Evolutionary conservation across 2,113 vertebrate genomes (phyloP).

Genomic region (Pyrgilauda ruficollis): DNA sequence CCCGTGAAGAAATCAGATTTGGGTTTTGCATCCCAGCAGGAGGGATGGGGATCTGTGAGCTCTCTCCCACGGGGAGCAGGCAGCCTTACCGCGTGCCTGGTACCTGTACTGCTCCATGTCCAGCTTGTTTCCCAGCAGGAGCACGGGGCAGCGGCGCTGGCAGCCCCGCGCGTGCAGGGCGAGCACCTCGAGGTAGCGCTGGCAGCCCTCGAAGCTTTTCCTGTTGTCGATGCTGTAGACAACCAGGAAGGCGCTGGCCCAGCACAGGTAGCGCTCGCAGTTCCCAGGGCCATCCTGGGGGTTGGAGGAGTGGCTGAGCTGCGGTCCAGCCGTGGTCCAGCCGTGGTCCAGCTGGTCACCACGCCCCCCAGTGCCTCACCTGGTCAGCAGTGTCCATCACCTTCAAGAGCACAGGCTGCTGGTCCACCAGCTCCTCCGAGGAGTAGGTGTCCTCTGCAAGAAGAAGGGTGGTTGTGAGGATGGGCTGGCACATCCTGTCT

Average conservation of each 20-base stretch:
- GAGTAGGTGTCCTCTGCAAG: slow-evolving; percentile 88
- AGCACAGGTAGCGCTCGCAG: slow-evolving; percentile 85
- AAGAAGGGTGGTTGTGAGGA: background rate
- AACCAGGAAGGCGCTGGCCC: slow-evolving; percentile 86
- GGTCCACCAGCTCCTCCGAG: slow-evolving; percentile 87
- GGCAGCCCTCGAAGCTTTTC: slow-evolving; percentile 81
- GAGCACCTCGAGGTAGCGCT: slow-evolving; percentile 80
- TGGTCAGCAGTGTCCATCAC: slow-evolving; percentile 92
- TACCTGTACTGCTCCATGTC: slow-evolving; percentile 93
- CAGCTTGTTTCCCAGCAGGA: slow-evolving; percentile 91
- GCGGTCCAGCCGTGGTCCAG: background rate
- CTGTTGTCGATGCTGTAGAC: slow-evolving; percentile 86
- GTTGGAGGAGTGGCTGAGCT: background rate
- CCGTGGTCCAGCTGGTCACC: background rate
- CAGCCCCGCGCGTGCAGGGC: slow-evolving; percentile 71
- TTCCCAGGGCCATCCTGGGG: slow-evolving; percentile 82
- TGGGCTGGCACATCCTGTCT: background rate
- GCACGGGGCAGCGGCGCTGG: slow-evolving; percentile 70
- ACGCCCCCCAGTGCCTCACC: slow-evolving; percentile 56
- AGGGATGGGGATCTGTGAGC: background rate
- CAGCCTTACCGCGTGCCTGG: background rate
- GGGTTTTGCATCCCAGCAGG: background rate
- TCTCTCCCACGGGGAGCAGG: background rate
- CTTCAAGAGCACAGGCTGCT: slow-evolving; percentile 83
- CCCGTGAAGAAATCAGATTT: background rate